A percentile compares a stretch with the other conserved stretches of the same genome.
These are phyloP conservation scores for Peromyscus attwateri DNA, from an alignment of 2,797 vertebrate genomes.

Conservation along the genomic window DNA sequence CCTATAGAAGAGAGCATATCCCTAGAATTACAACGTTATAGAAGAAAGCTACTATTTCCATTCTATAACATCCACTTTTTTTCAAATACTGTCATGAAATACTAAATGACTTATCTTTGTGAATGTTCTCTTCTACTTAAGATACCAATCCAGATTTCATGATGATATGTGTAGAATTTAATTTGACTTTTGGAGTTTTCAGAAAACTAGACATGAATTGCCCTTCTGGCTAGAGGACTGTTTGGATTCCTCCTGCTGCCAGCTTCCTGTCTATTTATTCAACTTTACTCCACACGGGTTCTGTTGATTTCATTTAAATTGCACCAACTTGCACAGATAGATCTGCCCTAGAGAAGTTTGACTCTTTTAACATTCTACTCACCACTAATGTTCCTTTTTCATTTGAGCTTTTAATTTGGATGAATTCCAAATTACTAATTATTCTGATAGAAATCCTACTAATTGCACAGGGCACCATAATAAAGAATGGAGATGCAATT, in stretches of 20 bases:
- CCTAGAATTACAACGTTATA: constrained; percentile 71
- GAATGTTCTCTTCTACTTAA: constrained; percentile 77
- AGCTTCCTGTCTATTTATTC: constrained; percentile 71
- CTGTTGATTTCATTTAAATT: constrained; percentile 89
- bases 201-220: constrained; percentile 88
- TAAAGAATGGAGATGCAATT: constrained; percentile 89
- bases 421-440: constrained; percentile 91
- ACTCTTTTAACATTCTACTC: constrained; percentile 89
- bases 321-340: constrained; percentile 85
- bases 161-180: constrained; percentile 82
- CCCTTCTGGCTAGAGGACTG: constrained; percentile 89
- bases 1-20: constrained; percentile 56
- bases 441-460: constrained; percentile 89
- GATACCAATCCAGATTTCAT: constrained; percentile 79
- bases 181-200: constrained; percentile 85
- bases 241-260: constrained; percentile 75
- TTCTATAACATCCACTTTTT: constrained; percentile 34
- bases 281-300: constrained; percentile 87
- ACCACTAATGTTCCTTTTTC: constrained; percentile 87
- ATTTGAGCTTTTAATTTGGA: constrained; percentile 91
- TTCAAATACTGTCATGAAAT: constrained; percentile 65
- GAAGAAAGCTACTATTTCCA: constrained; percentile 55
- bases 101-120: constrained; percentile 69
- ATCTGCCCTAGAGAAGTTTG: constrained; percentile 90
- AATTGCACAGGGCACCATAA: constrained; percentile 90